Percentiles rank a stretch among this genome's conserved stretches.
phyloP scores from a whole-genome alignment of 2,797 vertebrate species.

The Natrix natrix region DNA sequence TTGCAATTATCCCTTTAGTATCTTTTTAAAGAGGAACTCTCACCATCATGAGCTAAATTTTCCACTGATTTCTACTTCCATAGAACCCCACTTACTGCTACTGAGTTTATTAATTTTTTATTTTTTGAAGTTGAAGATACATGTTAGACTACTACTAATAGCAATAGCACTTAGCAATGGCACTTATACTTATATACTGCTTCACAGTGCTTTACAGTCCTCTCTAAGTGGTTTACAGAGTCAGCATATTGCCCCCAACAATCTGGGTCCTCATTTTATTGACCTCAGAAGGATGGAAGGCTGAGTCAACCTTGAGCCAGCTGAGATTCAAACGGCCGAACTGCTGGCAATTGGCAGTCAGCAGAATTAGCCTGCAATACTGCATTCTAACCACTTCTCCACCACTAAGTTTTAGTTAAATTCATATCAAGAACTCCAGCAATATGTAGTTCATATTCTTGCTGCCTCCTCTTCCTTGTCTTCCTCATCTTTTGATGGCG shows the following conservation, averaged over 20 bases:
- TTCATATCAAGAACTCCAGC: background rate
- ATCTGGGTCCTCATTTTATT: background rate
- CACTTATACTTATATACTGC: background rate
- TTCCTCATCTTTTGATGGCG: background rate
- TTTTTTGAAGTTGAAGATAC: background rate
- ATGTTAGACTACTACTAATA: background rate
- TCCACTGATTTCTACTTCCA: background rate
- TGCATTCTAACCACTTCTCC: background rate
- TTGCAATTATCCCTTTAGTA: background rate
- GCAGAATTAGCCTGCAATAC: background rate
- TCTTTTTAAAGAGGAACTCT: background rate
- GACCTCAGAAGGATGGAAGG: background rate
- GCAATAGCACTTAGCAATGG: no score
- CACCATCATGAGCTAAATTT: background rate
- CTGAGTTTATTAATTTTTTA: background rate
- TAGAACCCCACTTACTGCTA: background rate
- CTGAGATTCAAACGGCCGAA: background rate
- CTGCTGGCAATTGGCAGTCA: background rate
- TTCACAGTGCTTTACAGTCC: background rate
- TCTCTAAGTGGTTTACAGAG: background rate
- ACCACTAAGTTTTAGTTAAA: background rate
- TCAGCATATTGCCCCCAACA: background rate
- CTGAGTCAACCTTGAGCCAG: background rate
- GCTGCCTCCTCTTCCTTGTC: background rate
- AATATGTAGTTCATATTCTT: background rate